A percentile compares a stretch with the other conserved stretches of the same genome.
phyloP scores from a whole-genome alignment of 2,797 vertebrate species.

The Myotis findleyi region DNA sequence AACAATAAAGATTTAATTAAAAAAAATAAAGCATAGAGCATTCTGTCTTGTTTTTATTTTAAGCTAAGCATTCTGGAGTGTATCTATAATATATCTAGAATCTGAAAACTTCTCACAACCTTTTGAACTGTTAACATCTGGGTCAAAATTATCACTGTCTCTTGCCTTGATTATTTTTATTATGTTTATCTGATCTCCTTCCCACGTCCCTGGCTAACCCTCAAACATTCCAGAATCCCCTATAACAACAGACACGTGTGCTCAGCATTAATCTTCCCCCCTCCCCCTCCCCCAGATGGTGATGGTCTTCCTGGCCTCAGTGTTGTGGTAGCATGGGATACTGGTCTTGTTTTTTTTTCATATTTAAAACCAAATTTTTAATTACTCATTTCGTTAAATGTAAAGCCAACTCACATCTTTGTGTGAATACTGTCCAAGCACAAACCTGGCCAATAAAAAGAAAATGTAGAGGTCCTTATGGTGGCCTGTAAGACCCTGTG shows the following conservation, averaged over 20 bases:
- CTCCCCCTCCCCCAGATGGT: neutral
- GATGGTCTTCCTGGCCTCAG: neutral
- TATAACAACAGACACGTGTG: neutral
- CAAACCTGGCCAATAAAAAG: neutral
- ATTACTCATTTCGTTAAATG: neutral
- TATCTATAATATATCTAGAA: constrained; percentile 31
- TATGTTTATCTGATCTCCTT: neutral
- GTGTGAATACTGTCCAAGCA: neutral
- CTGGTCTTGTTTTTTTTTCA: neutral
- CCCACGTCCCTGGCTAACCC: neutral
- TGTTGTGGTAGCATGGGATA: neutral
- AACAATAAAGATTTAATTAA: too few species aligned
- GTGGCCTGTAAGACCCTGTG: neutral
- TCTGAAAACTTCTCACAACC: neutral
- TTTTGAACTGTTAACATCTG: constrained; percentile 15
- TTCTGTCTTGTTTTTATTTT: constrained; percentile 53
- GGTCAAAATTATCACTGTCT: neutral
- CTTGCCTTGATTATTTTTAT: constrained; percentile 37
- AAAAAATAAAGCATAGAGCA: neutral
- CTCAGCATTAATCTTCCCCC: neutral
- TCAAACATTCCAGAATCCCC: neutral
- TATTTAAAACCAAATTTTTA: neutral
- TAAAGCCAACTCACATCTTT: neutral
- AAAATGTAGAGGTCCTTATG: neutral
- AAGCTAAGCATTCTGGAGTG: neutral